phyloP scores from a whole-genome alignment of 2,888 invertebrate species.

The Leptogaster cylindrica region DNA sequence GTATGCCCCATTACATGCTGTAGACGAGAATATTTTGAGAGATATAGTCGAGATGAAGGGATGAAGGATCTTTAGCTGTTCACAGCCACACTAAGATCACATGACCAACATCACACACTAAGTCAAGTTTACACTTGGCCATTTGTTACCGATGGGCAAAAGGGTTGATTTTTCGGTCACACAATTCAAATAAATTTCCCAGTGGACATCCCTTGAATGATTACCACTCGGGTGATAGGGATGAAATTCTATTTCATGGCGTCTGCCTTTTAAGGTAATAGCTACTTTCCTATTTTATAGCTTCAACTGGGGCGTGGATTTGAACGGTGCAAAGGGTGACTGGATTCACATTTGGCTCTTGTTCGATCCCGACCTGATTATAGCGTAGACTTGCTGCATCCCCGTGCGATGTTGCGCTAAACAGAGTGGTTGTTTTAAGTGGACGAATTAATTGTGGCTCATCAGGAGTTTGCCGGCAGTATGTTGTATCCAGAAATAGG shows the following conservation, averaged over 20 bases:
- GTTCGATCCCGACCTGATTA: no score
- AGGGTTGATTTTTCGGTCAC: constrained; percentile 40
- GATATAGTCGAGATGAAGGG: constrained; percentile 17
- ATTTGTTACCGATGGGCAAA: constrained; percentile 35
- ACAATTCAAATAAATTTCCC: constrained; percentile 40
- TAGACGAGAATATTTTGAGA: no score
- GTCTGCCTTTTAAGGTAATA: constrained; percentile 37
- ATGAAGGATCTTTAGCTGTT: constrained; percentile 12
- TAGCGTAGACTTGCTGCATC: not conserved
- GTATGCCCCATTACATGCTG: no score
- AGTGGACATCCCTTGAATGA: constrained; percentile 38
- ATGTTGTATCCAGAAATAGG: no score
- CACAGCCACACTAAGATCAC: not conserved
- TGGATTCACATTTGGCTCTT: no score
- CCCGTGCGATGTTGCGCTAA: not conserved
- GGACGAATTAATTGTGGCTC: constrained; percentile 9
- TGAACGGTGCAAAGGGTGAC: no score
- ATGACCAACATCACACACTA: constrained; percentile 26
- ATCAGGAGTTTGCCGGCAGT: no score
- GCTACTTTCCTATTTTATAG: constrained; percentile 20
- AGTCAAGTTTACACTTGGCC: constrained; percentile 34
- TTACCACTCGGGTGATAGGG: constrained; percentile 37
- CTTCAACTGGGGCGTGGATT: constrained; percentile 10
- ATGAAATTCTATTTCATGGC: constrained; percentile 40
- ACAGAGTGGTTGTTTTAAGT: not conserved